A percentile compares a stretch with the other conserved stretches of the same genome.
phyloP scores from a whole-genome alignment of 2,888 invertebrate species.

The Spilosoma lubricipeda region DNA sequence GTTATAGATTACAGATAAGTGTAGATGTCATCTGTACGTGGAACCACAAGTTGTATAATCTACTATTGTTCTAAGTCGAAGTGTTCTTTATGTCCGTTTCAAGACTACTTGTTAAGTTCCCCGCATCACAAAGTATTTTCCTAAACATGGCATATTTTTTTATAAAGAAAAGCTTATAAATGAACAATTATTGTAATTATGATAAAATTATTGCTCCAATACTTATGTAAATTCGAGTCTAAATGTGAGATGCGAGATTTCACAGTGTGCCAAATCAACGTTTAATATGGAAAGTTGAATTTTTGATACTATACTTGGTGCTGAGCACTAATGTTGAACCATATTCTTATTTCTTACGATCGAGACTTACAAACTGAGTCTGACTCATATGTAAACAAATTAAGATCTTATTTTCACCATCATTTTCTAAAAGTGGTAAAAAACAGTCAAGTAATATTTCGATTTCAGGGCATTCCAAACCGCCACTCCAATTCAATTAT shows the following conservation, averaged over 20 bases:
- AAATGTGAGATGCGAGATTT: neutral
- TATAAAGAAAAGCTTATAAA: neutral
- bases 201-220: neutral
- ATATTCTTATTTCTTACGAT: neutral
- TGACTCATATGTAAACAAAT: neutral
- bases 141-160: neutral
- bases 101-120: neutral
- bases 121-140: neutral
- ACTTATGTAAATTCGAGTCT: neutral
- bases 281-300: too few species aligned
- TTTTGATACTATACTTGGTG: neutral
- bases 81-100: neutral
- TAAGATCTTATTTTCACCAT: neutral
- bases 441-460: neutral
- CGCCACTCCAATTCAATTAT: conserved; percentile 82
- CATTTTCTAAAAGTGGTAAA: neutral
- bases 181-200: neutral
- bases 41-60: too few species aligned
- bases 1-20: too few species aligned
- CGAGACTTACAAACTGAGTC: neutral
- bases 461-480: conserved; percentile 67
- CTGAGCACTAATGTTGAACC: too few species aligned
- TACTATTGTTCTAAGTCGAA: too few species aligned
- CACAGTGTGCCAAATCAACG: neutral
- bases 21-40: too few species aligned